Conservation (phyloP, 2,797 vertebrate genomes). For the Phrynocephalus forsythii region DNA sequence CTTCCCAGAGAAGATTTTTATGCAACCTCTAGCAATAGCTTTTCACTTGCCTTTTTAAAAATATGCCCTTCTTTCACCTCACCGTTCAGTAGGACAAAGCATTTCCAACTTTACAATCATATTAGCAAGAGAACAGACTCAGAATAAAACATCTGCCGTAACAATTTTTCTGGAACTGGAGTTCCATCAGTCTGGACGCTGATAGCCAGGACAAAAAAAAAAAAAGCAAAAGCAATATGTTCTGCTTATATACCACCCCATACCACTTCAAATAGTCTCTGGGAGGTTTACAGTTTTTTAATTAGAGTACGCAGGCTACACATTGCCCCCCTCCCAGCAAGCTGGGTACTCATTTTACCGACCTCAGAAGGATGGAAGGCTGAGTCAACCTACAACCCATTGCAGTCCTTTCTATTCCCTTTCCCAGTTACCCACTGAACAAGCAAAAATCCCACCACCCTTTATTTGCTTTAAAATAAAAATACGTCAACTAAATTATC, state of each 20-base stretch:
- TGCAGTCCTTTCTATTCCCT: background rate
- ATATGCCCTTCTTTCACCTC: background rate
- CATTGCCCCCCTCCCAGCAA: no score
- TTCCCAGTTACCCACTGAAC: background rate
- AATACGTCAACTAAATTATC: background rate
- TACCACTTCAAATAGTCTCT: no score
- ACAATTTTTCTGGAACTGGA: background rate
- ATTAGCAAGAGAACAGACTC: background rate
- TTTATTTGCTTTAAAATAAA: background rate
- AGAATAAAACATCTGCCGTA: background rate
- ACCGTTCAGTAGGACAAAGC: background rate
- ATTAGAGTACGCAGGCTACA: no score
- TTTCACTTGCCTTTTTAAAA: background rate
- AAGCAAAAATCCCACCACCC: no score
- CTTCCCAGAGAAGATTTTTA: background rate
- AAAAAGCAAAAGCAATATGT: background rate
- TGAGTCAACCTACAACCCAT: background rate
- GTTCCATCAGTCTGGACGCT: background rate
- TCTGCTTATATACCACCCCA: no score
- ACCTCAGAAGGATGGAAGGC: no score
- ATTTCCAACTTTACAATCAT: background rate
- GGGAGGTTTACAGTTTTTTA: no score
- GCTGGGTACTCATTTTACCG: no score
- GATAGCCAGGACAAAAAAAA: background rate
- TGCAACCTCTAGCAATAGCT: background rate